These are phyloP conservation scores for Litocranius walleri DNA, from an alignment of 2,113 vertebrate species.

Conservation along the genomic window DNA sequence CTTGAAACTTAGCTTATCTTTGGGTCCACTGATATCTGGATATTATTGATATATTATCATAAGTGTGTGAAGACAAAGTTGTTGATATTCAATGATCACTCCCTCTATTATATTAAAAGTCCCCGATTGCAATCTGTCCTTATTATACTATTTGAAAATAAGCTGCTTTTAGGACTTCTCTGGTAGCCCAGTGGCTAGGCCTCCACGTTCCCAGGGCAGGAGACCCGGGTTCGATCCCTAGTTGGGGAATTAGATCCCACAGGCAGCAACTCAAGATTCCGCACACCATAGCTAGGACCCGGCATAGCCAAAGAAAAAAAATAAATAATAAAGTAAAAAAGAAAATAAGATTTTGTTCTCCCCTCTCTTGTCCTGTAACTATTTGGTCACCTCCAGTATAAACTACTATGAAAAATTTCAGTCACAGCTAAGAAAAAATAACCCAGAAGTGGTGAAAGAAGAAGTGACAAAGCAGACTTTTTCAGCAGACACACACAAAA, in stretches of 20 bases:
- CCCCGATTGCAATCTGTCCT: background rate
- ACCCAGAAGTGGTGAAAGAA: conserved; percentile 1
- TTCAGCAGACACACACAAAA: conserved; percentile 9
- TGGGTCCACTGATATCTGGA: background rate
- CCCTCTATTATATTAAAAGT: background rate
- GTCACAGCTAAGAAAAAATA: conserved; percentile 15
- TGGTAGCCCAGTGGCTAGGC: background rate
- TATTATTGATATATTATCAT: background rate
- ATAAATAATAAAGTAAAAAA: background rate
- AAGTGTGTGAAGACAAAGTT: background rate
- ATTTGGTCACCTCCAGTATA: background rate
- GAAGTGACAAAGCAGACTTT: background rate
- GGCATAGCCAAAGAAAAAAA: background rate
- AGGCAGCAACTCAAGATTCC: background rate
- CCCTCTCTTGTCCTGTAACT: background rate
- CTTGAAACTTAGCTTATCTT: background rate
- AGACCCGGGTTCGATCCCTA: background rate
- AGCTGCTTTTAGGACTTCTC: background rate
- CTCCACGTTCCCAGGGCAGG: background rate
- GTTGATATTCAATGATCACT: background rate
- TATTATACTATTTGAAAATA: background rate
- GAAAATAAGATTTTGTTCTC: background rate
- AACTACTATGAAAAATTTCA: background rate
- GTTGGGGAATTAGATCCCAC: background rate
- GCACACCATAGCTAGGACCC: background rate